These are phyloP conservation scores for Apamea anceps DNA, from an alignment of 2,888 invertebrate genomes.

Conservation along the genomic window DNA sequence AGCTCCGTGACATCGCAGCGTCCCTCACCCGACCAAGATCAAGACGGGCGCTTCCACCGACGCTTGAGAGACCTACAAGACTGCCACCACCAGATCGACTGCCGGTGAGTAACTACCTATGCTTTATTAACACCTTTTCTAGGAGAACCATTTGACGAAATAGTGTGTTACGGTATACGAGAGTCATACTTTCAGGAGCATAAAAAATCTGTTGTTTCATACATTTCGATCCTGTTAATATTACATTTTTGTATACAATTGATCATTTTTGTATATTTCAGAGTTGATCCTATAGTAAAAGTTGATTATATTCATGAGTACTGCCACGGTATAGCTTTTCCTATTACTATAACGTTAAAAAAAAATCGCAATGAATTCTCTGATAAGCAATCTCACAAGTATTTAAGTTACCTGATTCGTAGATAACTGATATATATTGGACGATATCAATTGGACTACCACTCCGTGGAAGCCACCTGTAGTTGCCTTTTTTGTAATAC, in stretches of 20 bases:
- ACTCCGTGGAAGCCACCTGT: neutral
- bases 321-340: neutral
- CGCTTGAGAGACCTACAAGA: conserved; percentile 90
- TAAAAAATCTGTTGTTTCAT: too few relatives aligned
- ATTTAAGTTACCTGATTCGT: neutral
- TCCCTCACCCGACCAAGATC: conserved; percentile 94
- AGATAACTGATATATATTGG: neutral
- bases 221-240: neutral
- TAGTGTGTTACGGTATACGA: too few relatives aligned
- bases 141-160: neutral
- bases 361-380: neutral
- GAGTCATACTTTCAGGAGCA: neutral
- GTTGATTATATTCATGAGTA: neutral
- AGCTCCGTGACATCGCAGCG: conserved; percentile 95
- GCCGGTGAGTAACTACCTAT: conserved; percentile 78
- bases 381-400: neutral
- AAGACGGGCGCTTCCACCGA: conserved; percentile 88
- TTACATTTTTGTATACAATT: neutral
- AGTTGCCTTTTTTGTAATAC: conserved; percentile 7
- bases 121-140: neutral
- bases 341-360: neutral
- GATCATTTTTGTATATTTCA: neutral
- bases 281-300: neutral
- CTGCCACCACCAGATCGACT: conserved; percentile 86
- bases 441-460: neutral